Conservation (phyloP, 2,113 vertebrate genomes). For the Epinephelus lanceolatus region DNA sequence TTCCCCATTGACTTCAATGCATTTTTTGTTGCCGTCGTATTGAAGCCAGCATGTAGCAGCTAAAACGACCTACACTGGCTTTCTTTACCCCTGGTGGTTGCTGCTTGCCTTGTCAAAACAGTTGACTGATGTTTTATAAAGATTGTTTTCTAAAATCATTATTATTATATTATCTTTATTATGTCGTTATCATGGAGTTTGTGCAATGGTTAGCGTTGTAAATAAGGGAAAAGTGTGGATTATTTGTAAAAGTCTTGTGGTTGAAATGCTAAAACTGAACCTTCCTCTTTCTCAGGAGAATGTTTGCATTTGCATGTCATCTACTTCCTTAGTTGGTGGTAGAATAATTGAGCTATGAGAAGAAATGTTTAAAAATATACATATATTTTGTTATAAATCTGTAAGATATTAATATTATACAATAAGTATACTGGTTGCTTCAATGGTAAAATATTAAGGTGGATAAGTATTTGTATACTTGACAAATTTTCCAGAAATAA, state of each 20-base stretch:
- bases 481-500: neutral
- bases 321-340: constrained; percentile 39
- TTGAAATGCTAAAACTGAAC: constrained; percentile 44
- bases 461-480: constrained; percentile 23
- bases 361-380: neutral
- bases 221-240: constrained; percentile 17
- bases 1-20: neutral
- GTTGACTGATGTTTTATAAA: constrained; percentile 27
- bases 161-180: neutral
- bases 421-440: constrained; percentile 4
- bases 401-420: constrained; percentile 27
- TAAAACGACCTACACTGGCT: constrained; percentile 11
- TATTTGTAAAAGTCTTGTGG: constrained; percentile 34
- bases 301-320: constrained; percentile 48
- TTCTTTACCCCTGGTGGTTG: constrained; percentile 3
- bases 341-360: constrained; percentile 47
- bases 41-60: constrained; percentile 7
- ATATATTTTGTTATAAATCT: constrained; percentile 61
- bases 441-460: neutral
- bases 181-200: constrained; percentile 8
- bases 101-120: constrained; percentile 32
- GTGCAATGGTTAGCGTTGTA: constrained; percentile 49
- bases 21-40: neutral
- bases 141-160: constrained; percentile 19
- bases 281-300: constrained; percentile 79